These are phyloP conservation scores for Agonopterix subpropinquella DNA, from an alignment of 2,888 invertebrate genomes.

Conservation along the genomic window DNA sequence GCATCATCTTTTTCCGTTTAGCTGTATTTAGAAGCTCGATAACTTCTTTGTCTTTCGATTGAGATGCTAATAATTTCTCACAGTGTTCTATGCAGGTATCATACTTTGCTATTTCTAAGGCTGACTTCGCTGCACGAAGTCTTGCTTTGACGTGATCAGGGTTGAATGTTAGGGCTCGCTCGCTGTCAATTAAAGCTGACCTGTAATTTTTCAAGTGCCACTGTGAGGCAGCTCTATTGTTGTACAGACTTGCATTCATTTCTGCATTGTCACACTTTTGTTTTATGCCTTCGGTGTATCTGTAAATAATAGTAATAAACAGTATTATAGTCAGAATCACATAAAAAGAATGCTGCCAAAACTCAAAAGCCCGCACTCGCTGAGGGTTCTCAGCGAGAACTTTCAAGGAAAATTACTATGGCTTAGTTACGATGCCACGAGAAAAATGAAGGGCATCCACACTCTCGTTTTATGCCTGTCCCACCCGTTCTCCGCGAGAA, in stretches of 20 bases:
- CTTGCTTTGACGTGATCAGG: conserved; percentile 86
- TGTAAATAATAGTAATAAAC: conserved; percentile 29
- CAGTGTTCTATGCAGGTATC: conserved; percentile 84
- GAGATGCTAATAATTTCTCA: conserved; percentile 77
- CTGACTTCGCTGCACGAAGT: conserved; percentile 84
- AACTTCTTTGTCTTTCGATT: conserved; percentile 70
- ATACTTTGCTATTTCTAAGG: conserved; percentile 79
- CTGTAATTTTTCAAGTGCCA: conserved; percentile 89
- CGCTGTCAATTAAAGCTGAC: conserved; percentile 87
- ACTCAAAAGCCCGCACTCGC: no score
- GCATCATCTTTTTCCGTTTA: conserved; percentile 65
- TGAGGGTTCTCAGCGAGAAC: no score
- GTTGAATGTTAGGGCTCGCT: conserved; percentile 84
- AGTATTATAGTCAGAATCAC: neutral
- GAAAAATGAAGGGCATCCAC: no score
- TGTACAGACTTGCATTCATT: conserved; percentile 88
- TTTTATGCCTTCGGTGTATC: conserved; percentile 93
- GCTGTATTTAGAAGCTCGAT: conserved; percentile 43
- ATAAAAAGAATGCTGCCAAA: no score
- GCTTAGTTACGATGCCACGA: no score
- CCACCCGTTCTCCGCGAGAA: no score
- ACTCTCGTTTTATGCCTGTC: no score
- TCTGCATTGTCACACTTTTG: conserved; percentile 81
- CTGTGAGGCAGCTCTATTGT: conserved; percentile 94
- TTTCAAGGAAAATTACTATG: no score